Conservation (phyloP, 2,113 vertebrate species). For the Misgurnus anguillicaudatus region DNA sequence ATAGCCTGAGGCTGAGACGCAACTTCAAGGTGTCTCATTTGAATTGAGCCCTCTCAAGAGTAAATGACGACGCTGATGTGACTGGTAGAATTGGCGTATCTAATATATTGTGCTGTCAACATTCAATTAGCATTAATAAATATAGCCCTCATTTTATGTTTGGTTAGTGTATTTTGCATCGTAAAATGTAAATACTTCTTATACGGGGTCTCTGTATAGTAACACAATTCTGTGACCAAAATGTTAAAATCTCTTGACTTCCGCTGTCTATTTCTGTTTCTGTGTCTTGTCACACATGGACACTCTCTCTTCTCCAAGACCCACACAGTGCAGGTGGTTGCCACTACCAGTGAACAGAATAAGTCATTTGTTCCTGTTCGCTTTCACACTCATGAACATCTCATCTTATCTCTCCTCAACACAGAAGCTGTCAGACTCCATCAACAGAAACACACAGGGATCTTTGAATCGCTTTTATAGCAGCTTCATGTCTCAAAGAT, state of each 20-base stretch:
- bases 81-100: not conserved
- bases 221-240: constrained; percentile 20
- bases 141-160: not conserved
- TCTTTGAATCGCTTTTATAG: constrained; percentile 13
- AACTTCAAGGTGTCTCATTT: not conserved
- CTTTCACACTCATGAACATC: not conserved
- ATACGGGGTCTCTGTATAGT: too few relatives aligned
- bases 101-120: not conserved
- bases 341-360: constrained; percentile 14
- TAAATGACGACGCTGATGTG: not conserved
- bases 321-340: constrained; percentile 16
- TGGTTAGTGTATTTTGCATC: not conserved
- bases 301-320: not conserved
- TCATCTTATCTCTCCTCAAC: not conserved
- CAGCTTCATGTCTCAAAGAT: not conserved
- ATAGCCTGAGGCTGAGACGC: not conserved
- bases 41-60: not conserved
- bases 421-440: constrained; percentile 2
- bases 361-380: not conserved
- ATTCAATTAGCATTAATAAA: constrained; percentile 39
- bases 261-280: constrained; percentile 6
- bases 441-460: not conserved
- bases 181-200: constrained; percentile 39
- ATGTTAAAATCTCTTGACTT: constrained; percentile 20
- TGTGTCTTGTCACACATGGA: not conserved